Conservation (phyloP, 1,140 invertebrate species). For the Polyergus mexicanus region DNA sequence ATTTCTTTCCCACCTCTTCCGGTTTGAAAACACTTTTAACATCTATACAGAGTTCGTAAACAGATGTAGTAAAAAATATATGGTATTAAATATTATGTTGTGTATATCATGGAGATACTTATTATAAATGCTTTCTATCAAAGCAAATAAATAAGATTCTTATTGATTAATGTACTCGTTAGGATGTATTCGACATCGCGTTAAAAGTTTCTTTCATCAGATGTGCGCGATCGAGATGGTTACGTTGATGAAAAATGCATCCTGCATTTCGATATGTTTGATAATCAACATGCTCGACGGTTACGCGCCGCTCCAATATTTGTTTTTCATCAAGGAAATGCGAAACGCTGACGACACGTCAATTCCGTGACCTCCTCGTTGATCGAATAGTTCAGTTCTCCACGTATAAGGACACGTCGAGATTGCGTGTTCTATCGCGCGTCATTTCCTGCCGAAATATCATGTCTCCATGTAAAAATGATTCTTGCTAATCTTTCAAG, state of each 20-base stretch:
- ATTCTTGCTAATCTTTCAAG: not conserved
- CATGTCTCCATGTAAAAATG: not conserved
- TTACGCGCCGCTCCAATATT: conserved; percentile 53
- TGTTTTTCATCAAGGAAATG: conserved; percentile 65
- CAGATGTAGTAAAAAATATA: not conserved
- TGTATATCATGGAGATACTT: not conserved
- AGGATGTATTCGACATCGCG: not conserved
- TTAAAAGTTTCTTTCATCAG: conserved; percentile 25
- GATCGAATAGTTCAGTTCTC: conserved; percentile 70
- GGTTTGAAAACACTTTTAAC: not conserved
- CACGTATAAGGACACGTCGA: conserved; percentile 28
- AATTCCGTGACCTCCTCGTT: conserved; percentile 35
- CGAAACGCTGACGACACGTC: conserved; percentile 61
- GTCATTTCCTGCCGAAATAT: conserved; percentile 44
- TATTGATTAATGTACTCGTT: not conserved
- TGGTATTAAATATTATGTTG: not conserved
- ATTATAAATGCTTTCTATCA: not conserved
- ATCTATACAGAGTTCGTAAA: not conserved
- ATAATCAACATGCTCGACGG: conserved; percentile 51
- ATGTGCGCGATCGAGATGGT: conserved; percentile 1
- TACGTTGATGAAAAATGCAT: conserved; percentile 47
- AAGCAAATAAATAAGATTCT: conserved; percentile 23
- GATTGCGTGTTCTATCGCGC: conserved; percentile 30
- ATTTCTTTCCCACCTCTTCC: not conserved
- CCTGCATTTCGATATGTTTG: conserved; percentile 65